These are phyloP conservation scores for Melangyna quadrimaculata DNA, from an alignment of 2,888 invertebrate species.

Conservation along the genomic window DNA sequence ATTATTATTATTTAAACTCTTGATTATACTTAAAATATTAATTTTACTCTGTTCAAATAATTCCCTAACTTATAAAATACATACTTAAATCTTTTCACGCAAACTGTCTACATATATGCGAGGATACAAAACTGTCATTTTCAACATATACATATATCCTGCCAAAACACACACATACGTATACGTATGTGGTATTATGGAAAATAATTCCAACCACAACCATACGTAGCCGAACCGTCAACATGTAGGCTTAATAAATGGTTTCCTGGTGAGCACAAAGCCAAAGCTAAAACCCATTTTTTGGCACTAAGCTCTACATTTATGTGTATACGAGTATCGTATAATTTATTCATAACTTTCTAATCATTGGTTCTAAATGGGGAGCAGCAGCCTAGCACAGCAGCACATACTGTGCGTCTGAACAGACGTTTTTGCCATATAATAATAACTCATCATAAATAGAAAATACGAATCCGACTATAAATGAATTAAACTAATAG, in stretches of 20 bases:
- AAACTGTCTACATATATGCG: too few species aligned
- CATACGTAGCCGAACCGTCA: background rate
- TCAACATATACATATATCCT: background rate
- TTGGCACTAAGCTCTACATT: constrained; percentile 8
- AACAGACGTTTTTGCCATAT: constrained; percentile 6
- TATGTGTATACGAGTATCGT: background rate
- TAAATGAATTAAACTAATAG: constrained; percentile 63
- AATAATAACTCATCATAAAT: constrained; percentile 48
- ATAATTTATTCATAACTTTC: constrained; percentile 65
- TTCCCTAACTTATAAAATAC: background rate
- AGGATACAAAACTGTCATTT: constrained; percentile 14
- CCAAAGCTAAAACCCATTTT: constrained; percentile 26
- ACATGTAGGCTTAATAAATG: constrained; percentile 36
- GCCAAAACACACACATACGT: background rate
- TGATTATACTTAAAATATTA: constrained; percentile 49
- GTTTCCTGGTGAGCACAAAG: constrained; percentile 30
- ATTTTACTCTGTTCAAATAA: constrained; percentile 50
- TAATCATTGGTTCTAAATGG: constrained; percentile 39
- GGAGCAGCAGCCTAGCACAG: background rate
- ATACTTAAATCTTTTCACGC: background rate
- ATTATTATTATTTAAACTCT: constrained; percentile 18
- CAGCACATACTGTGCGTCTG: background rate
- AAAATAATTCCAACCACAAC: background rate
- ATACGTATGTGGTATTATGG: background rate
- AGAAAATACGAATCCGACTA: constrained; percentile 40